Evolutionary conservation across 2,113 vertebrate species (phyloP).

Genomic region (Tragelaphus imberbis): DNA sequence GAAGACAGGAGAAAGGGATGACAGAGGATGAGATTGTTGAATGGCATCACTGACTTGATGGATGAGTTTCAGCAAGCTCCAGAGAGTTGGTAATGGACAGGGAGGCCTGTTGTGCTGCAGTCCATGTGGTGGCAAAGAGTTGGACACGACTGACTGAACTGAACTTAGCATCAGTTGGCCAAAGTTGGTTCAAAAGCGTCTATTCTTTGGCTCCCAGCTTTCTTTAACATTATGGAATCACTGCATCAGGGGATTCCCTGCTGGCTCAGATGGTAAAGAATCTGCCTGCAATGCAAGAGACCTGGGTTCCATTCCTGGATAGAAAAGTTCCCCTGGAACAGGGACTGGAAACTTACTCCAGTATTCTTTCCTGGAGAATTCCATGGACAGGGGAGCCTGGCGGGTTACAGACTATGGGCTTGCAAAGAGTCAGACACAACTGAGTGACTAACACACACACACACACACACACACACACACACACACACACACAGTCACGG

Average conservation of each 20-base stretch:
- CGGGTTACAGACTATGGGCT: accelerated
- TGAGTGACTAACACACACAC: neutral
- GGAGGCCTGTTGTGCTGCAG: neutral
- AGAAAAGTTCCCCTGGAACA: neutral
- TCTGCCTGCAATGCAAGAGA: neutral
- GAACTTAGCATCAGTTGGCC: neutral
- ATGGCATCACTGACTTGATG: neutral
- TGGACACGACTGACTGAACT: neutral
- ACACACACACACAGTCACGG: neutral
- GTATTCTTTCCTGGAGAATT: neutral
- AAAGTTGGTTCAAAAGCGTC: neutral
- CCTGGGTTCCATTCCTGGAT: neutral
- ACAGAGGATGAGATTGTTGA: neutral
- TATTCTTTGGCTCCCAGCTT: neutral
- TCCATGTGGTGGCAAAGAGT: neutral
- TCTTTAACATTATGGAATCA: neutral
- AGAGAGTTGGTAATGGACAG: neutral
- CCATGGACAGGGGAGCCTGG: neutral
- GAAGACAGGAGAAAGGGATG: neutral
- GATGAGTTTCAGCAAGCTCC: neutral
- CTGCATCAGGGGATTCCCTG: neutral
- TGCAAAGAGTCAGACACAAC: neutral
- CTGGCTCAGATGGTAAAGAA: neutral
- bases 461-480: neutral
- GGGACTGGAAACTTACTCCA: neutral